Evolutionary conservation across 2,888 invertebrate species (phyloP).

Genomic region (Ferrisia virgata): DNA sequence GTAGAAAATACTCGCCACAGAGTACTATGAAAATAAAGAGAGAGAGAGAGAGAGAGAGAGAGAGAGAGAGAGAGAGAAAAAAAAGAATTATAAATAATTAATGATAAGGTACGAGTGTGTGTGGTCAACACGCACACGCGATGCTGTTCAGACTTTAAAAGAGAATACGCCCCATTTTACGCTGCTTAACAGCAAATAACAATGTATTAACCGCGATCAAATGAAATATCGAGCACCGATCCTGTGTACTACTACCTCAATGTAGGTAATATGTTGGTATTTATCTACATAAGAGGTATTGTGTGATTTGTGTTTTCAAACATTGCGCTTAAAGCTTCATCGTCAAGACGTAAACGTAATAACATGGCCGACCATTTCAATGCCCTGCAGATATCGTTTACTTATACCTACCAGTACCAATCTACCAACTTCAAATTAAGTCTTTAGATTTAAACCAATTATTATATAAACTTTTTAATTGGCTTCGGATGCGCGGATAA

Average conservation of each 20-base stretch:
- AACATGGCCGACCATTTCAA: conserved; percentile 6
- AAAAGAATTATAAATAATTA: conserved; percentile 3
- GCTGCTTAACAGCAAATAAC: conserved; percentile 18
- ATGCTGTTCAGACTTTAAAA: background rate
- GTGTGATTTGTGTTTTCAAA: background rate
- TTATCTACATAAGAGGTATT: too few species aligned
- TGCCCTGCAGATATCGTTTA: conserved; percentile 27
- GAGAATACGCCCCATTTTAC: conserved; percentile 35
- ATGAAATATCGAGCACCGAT: conserved; percentile 14
- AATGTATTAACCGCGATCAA: conserved; percentile 17
- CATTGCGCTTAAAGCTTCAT: background rate
- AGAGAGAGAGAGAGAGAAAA: background rate
- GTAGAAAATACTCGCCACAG: too few species aligned
- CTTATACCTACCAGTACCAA: too few species aligned
- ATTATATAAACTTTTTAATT: conserved; percentile 24
- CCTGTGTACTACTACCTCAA: too few species aligned
- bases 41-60: background rate
- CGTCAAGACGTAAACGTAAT: background rate
- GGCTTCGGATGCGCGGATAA: background rate
- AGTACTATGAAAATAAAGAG: too few species aligned
- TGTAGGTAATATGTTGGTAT: too few species aligned
- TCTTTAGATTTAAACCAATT: conserved; percentile 29
- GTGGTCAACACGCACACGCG: conserved; percentile 40
- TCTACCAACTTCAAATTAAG: conserved; percentile 24
- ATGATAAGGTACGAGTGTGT: conserved; percentile 1